phyloP scores from a whole-genome alignment of 2,113 vertebrate genomes.

The Brienomyrus brachyistius region DNA sequence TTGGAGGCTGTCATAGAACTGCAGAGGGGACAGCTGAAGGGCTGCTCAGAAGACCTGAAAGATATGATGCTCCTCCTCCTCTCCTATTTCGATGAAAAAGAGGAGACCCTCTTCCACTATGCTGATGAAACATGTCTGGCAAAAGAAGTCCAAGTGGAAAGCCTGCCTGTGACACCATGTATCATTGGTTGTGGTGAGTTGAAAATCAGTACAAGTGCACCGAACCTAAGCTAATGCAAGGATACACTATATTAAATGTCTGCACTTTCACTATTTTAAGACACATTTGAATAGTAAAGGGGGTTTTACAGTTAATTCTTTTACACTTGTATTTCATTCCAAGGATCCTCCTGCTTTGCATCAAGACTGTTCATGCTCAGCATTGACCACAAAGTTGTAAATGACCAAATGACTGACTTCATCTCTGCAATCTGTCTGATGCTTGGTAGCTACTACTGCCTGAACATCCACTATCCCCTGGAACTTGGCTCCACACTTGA shows the following conservation, averaged over 20 bases:
- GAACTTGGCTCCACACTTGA: constrained; percentile 27
- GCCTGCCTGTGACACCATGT: background rate
- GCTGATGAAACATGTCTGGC: background rate
- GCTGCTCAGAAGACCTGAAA: background rate
- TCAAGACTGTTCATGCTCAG: constrained; percentile 25
- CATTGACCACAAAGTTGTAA: constrained; percentile 24
- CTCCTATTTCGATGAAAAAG: background rate
- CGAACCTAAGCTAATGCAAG: background rate
- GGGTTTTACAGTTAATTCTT: constrained; percentile 15
- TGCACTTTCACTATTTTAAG: background rate
- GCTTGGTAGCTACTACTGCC: constrained; percentile 31
- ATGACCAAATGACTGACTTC: constrained; percentile 25
- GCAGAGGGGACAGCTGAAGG: background rate
- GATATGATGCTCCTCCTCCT: background rate
- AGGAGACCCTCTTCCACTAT: background rate
- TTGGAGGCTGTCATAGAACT: background rate
- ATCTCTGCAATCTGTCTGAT: constrained; percentile 33
- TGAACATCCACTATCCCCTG: constrained; percentile 36
- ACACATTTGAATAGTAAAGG: constrained; percentile 10
- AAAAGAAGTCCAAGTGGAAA: background rate
- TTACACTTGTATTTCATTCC: constrained; percentile 9
- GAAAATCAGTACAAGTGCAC: background rate
- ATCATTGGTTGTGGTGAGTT: background rate
- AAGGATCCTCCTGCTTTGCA: constrained; percentile 24
- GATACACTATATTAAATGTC: background rate